Percentiles rank a stretch among this genome's conserved stretches.
Conservation (phyloP, 2,113 vertebrate genomes). For the Epinephelus lanceolatus region DNA sequence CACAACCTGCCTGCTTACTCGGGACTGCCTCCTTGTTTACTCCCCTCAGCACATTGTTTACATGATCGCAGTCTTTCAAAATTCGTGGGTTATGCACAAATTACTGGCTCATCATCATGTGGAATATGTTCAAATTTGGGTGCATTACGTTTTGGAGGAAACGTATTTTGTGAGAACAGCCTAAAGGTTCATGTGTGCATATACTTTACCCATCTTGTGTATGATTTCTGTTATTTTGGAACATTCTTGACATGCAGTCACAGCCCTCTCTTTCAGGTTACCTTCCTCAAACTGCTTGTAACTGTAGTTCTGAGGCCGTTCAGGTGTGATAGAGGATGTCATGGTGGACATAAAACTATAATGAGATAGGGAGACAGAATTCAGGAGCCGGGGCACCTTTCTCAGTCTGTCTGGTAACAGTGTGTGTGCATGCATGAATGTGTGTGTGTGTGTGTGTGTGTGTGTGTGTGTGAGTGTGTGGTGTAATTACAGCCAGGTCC, state of each 20-base stretch:
- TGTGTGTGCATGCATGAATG: conserved; percentile 55
- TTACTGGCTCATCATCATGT: too few species aligned
- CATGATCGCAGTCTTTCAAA: too few species aligned
- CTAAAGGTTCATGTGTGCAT: neutral
- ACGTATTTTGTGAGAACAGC: too few species aligned
- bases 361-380: conserved; percentile 54
- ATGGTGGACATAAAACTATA: conserved; percentile 44
- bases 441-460: conserved; percentile 58
- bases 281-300: neutral
- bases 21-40: too few species aligned
- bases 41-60: too few species aligned
- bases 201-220: neutral
- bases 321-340: conserved; percentile 48
- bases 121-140: too few species aligned
- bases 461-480: conserved; percentile 61
- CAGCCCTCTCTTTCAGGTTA: neutral
- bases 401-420: conserved; percentile 68
- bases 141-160: too few species aligned
- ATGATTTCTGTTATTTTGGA: neutral
- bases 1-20: too few species aligned
- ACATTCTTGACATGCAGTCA: too few species aligned
- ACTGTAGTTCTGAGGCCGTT: conserved; percentile 19
- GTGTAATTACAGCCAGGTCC: conserved; percentile 83
- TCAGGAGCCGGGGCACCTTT: conserved; percentile 65
- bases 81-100: too few species aligned